phyloP scores from a whole-genome alignment of 2,797 vertebrate genomes.

The Coracias cyanogaster region DNA sequence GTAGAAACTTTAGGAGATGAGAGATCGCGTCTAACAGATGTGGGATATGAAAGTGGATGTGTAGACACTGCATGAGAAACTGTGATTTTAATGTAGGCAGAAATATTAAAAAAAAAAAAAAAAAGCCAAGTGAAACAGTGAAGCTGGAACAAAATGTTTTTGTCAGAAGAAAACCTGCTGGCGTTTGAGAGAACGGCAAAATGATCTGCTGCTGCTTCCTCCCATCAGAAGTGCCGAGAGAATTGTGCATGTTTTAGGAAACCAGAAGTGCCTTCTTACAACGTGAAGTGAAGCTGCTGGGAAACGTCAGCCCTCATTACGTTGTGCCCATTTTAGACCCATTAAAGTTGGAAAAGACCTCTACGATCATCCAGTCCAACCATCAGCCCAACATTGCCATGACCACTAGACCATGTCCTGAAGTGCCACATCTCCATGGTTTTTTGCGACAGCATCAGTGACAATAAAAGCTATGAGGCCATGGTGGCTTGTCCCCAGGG shows the following conservation, averaged over 20 bases:
- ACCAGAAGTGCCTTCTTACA: not conserved
- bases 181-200: not conserved
- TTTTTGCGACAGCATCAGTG: not conserved
- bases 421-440: too few species aligned
- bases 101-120: not conserved
- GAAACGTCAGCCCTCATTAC: not conserved
- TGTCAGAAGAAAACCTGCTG: not conserved
- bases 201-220: not conserved
- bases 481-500: not conserved
- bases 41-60: not conserved
- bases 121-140: not conserved
- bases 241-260: not conserved
- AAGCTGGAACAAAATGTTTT: conserved; percentile 13
- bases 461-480: not conserved
- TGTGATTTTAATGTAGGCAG: not conserved
- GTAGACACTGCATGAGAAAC: not conserved
- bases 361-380: too few species aligned
- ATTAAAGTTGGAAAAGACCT: too few species aligned
- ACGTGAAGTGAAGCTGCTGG: rapidly evolving
- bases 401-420: too few species aligned
- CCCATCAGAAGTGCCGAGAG: not conserved
- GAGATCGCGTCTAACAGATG: not conserved
- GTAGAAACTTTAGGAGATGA: not conserved
- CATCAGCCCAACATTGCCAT: too few species aligned
- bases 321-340: not conserved